Conservation (phyloP, 2,113 vertebrate species). For the Camelus bactrianus region DNA sequence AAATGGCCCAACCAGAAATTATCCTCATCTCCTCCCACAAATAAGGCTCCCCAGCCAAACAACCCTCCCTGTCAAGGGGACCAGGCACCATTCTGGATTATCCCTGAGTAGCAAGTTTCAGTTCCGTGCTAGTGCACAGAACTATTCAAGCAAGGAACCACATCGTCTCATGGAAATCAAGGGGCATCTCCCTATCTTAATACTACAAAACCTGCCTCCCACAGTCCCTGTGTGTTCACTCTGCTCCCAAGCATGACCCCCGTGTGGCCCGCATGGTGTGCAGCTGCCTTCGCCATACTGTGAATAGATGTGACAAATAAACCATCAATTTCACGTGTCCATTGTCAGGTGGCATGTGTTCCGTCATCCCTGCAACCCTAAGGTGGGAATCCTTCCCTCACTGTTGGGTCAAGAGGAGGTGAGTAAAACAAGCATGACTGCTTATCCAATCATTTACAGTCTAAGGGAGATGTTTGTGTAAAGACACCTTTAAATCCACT, state of each 20-base stretch:
- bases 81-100: not conserved
- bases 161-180: not conserved
- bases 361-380: not conserved
- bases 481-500: not conserved
- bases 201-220: not conserved
- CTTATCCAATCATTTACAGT: not conserved
- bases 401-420: not conserved
- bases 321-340: not conserved
- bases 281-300: not conserved
- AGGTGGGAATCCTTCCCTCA: not conserved
- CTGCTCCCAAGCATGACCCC: too few relatives aligned
- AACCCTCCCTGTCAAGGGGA: not conserved
- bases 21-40: not conserved
- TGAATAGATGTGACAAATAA: not conserved
- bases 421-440: not conserved
- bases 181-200: not conserved
- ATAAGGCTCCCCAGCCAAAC: not conserved
- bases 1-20: not conserved
- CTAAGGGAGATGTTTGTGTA: not conserved
- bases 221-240: not conserved
- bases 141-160: not conserved
- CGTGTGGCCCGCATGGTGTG: not conserved
- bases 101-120: not conserved
- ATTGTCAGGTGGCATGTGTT: not conserved
- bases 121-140: not conserved